Percentiles rank a stretch among this genome's conserved stretches.
Evolutionary conservation across 2,797 vertebrate species (phyloP).

Genomic region (Oryzias sinensis): DNA sequence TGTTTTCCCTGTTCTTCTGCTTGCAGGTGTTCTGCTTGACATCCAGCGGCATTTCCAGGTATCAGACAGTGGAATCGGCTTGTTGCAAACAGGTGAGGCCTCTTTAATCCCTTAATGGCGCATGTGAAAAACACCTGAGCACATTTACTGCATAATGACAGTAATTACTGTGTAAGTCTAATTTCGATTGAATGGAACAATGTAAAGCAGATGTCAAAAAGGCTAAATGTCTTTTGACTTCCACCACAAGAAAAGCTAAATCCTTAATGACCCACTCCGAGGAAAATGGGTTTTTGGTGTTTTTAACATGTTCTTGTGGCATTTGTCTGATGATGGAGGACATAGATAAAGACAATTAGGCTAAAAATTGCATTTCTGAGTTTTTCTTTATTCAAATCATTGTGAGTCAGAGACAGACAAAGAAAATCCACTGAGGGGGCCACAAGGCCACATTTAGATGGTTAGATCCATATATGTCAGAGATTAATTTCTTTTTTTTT

Average conservation of each 20-base stretch:
- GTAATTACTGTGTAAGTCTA: constrained; percentile 24
- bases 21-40: constrained; percentile 89
- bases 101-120: constrained; percentile 54
- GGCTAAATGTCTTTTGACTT: constrained; percentile 1
- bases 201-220: constrained; percentile 17
- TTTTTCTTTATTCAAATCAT: too few relatives aligned
- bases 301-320: too few relatives aligned
- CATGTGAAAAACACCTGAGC: constrained; percentile 11
- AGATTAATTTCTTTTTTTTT: too few relatives aligned
- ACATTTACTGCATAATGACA: constrained; percentile 14
- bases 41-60: constrained; percentile 91
- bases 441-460: too few relatives aligned
- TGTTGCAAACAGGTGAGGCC: constrained; percentile 93
- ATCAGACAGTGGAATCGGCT: constrained; percentile 86
- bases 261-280: neutral
- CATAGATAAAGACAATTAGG: too few relatives aligned
- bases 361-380: too few relatives aligned
- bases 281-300: too few relatives aligned
- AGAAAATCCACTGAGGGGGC: neutral
- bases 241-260: neutral
- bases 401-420: too few relatives aligned
- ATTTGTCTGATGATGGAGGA: too few relatives aligned
- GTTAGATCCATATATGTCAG: too few relatives aligned
- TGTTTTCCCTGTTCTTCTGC: constrained; percentile 22
- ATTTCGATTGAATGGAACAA: constrained; percentile 30